A percentile compares a stretch with the other conserved stretches of the same genome.
phyloP scores from a whole-genome alignment of 2,113 vertebrate species.

The Notiomystis cincta region DNA sequence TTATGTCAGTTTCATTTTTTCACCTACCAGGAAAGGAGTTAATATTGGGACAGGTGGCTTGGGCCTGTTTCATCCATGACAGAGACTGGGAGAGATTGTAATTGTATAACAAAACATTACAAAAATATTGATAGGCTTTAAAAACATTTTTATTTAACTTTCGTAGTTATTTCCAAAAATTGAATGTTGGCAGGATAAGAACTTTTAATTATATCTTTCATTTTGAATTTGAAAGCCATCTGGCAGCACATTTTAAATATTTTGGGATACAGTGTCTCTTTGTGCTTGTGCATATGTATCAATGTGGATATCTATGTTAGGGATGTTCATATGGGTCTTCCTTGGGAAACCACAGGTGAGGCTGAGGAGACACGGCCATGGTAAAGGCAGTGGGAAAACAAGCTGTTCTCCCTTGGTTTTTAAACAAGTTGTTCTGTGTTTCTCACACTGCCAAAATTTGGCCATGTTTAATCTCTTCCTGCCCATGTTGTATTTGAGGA shows the following conservation, averaged over 20 bases:
- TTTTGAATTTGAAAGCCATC: conserved; percentile 21
- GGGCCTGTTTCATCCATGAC: not conserved
- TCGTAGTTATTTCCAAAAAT: not conserved
- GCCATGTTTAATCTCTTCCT: rapidly evolving
- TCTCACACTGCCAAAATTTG: not conserved
- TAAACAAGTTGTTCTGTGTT: not conserved
- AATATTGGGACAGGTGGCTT: not conserved
- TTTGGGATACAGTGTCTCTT: not conserved
- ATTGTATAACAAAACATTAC: not conserved
- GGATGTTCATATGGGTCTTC: not conserved
- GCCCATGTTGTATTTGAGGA: rapidly evolving
- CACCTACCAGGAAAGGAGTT: not conserved
- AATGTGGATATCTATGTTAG: not conserved
- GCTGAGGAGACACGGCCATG: not conserved
- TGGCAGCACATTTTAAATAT: not conserved
- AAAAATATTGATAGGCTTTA: not conserved
- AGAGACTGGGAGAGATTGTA: not conserved
- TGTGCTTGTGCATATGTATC: not conserved
- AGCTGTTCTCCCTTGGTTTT: not conserved
- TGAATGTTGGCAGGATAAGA: not conserved
- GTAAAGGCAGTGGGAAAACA: not conserved
- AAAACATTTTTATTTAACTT: not conserved
- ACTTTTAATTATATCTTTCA: conserved; percentile 8
- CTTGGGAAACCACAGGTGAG: not conserved
- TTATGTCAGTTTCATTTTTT: not conserved